A percentile compares a stretch with the other conserved stretches of the same genome.
These are phyloP conservation scores for Psylliodes chrysocephalus DNA, from an alignment of 2,888 invertebrate genomes.

Conservation along the genomic window DNA sequence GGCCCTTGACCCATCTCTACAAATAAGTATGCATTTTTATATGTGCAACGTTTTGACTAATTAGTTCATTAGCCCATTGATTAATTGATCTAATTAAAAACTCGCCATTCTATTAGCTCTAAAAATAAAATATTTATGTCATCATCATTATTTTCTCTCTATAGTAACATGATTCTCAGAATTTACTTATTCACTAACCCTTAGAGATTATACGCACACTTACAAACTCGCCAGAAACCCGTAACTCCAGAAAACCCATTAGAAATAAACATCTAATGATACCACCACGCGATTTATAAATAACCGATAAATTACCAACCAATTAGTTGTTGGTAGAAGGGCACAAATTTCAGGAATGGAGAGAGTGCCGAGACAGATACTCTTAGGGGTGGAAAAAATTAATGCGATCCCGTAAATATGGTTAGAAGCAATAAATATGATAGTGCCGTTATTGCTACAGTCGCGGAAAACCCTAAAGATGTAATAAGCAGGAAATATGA, in stretches of 20 bases:
- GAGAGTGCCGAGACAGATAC: constrained; percentile 7
- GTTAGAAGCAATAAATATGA: constrained; percentile 57
- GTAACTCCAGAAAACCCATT: constrained; percentile 7
- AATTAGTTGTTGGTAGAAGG: constrained; percentile 30
- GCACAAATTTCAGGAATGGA: not conserved
- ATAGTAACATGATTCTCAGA: no score
- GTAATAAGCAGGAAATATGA: constrained; percentile 59
- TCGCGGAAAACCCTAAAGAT: constrained; percentile 48
- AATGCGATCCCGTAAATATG: constrained; percentile 58
- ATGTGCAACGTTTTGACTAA: no score
- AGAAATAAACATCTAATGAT: constrained; percentile 27
- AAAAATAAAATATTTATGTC: no score
- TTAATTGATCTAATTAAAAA: no score
- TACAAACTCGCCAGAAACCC: not conserved
- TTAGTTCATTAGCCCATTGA: no score
- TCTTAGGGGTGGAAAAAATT: constrained; percentile 54
- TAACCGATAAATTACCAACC: constrained; percentile 40
- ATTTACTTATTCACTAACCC: no score
- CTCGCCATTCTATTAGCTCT: no score
- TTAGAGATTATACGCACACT: no score
- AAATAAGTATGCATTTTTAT: no score
- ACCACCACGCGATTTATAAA: constrained; percentile 37
- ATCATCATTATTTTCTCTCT: no score
- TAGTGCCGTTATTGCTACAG: constrained; percentile 47
- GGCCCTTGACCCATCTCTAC: no score